These are phyloP conservation scores for Amphiduros pacificus DNA, from an alignment of 2,888 invertebrate genomes.

Conservation along the genomic window DNA sequence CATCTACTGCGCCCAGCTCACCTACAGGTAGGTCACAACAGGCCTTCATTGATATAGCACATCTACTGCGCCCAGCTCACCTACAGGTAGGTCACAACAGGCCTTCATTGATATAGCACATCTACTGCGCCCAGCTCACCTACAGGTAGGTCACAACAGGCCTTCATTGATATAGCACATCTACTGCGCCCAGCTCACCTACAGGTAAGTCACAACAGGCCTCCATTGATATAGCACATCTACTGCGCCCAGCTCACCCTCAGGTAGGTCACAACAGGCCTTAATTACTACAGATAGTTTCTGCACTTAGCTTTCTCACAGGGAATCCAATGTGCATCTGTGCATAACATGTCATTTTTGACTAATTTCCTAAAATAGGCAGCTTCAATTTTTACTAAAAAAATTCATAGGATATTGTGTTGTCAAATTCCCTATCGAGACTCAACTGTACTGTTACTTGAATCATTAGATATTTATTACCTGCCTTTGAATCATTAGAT, in stretches of 20 bases:
- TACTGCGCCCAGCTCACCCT: slow-evolving; percentile 56
- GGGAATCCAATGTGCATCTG: no score
- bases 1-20: slow-evolving; percentile 58
- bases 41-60: slow-evolving; percentile 58
- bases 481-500: no score
- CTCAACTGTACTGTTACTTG: no score
- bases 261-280: slow-evolving; percentile 58
- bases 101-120: slow-evolving; percentile 59
- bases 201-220: slow-evolving; percentile 58
- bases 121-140: slow-evolving; percentile 55
- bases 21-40: slow-evolving; percentile 58
- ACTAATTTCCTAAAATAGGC: no score
- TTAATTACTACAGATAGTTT: slow-evolving; percentile 57
- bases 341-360: no score
- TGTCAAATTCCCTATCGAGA: no score
- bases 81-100: slow-evolving; percentile 58
- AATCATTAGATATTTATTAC: no score
- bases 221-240: slow-evolving; percentile 58
- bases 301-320: slow-evolving; percentile 56
- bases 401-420: no score
- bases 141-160: slow-evolving; percentile 58
- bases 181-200: slow-evolving; percentile 56
- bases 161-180: slow-evolving; percentile 58
- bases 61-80: slow-evolving; percentile 56
- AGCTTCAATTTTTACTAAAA: no score